Evolutionary conservation across 2,113 vertebrate species (phyloP), one percentile per base, ranked within the genome.

Genomic region (Polypterus bichir): DNA sequence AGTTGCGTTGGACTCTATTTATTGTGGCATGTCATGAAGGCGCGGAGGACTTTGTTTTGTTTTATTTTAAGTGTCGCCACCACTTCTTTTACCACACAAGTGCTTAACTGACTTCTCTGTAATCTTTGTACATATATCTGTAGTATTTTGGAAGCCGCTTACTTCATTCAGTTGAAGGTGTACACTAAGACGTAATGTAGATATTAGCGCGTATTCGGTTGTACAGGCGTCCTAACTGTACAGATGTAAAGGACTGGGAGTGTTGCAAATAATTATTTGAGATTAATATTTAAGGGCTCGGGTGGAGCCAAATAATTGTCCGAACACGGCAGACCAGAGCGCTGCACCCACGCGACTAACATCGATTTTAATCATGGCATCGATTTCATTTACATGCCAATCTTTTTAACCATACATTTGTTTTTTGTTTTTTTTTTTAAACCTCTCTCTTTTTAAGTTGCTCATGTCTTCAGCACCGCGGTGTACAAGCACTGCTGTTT

Each of bases 71-170:
- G 76, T 86, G 86, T 83, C 68, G 77, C 83, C 85, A 81, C 81
- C 73, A 76, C 73, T 64, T 68, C 79, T 82, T 64, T 70, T 77
- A 74, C 84, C 86, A 91, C 85, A 73, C 81, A 91, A 89, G 88
- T 90, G 89, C 91, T 92, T 88, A 68, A 82, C 79, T 87, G 81
- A 86, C 86, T 82, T 83, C 80, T 91, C 88, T 92, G 92, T 94
- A 92, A 92, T 88, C 87, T 90, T 86, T 95, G 93, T 95, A 95
- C 87, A 97, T 93, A 91, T 71, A 79, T 74, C 88, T 61, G 89
- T 90, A 85, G 88, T 90, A 86, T 89, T 85, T 81, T 87, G 79
- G 81, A 83, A 86, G 79, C 70, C 62, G 46, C 46, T 68, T 76
- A 72, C 74, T 78, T 79, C 65, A 75, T 76, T 69, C 77, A 75